Percentiles rank a stretch among this genome's conserved stretches.
Evolutionary conservation across 2,888 invertebrate genomes (phyloP).

Genomic region (Ligdia adustata): DNA sequence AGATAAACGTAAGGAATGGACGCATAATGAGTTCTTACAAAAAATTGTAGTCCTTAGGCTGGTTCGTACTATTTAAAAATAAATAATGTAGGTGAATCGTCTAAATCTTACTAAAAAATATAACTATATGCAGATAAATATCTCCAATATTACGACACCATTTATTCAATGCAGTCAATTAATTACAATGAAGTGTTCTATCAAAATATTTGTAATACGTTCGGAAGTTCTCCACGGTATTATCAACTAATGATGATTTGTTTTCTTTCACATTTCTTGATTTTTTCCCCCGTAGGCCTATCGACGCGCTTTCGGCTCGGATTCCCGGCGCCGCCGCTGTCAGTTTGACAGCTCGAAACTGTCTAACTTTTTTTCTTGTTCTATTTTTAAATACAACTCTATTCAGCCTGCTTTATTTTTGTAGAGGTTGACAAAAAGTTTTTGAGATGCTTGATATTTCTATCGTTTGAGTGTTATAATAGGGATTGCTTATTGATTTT

Average conservation of each 20-base stretch:
- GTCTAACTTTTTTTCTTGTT: constrained; percentile 47
- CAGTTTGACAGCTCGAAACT: constrained; percentile 70
- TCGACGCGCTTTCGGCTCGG: constrained; percentile 60
- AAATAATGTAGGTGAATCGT: too few relatives aligned
- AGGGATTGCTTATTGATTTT: too few relatives aligned
- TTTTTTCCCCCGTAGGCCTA: constrained; percentile 67
- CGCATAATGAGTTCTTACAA: too few relatives aligned
- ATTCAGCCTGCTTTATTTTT: constrained; percentile 48
- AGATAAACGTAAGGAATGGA: constrained; percentile 28
- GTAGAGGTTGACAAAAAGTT: constrained; percentile 31
- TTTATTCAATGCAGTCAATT: not conserved
- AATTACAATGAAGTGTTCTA: not conserved
- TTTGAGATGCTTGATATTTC: constrained; percentile 6
- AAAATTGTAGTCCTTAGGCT: too few relatives aligned
- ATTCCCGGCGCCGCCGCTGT: constrained; percentile 71
- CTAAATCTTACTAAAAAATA: too few relatives aligned
- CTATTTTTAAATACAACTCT: constrained; percentile 58
- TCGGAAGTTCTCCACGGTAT: constrained; percentile 14
- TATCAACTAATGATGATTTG: constrained; percentile 32
- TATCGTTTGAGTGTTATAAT: not conserved
- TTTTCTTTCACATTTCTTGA: constrained; percentile 34
- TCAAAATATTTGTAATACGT: constrained; percentile 11
- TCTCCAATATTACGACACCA: too few relatives aligned
- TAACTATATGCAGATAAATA: too few relatives aligned
- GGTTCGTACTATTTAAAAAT: too few relatives aligned